phyloP scores from a whole-genome alignment of 2,113 vertebrate species.

The Phalacrocorax carbo region DNA sequence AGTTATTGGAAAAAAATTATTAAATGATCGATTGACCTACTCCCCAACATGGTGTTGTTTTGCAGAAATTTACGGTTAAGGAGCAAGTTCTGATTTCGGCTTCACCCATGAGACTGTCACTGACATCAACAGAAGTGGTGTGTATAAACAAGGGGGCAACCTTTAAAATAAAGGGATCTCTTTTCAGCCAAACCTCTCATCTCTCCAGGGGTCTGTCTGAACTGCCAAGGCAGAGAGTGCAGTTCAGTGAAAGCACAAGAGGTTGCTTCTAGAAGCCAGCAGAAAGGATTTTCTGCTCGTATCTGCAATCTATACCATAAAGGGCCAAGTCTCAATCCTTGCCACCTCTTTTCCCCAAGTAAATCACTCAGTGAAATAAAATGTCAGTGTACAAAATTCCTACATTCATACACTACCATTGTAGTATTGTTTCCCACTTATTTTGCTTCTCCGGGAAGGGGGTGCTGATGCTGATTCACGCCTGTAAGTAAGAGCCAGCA shows the following conservation, averaged over 20 bases:
- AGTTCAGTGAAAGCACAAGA: background rate
- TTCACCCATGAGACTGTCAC: background rate
- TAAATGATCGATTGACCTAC: fast-evolving
- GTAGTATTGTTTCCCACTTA: background rate
- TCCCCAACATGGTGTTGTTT: background rate
- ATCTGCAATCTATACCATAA: fast-evolving
- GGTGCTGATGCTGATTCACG: fast-evolving
- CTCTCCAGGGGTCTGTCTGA: background rate
- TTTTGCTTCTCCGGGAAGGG: background rate
- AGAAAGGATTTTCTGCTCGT: background rate
- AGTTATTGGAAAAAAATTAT: background rate
- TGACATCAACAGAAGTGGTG: background rate
- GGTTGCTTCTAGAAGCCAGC: background rate
- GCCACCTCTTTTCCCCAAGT: background rate
- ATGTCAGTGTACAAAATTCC: background rate
- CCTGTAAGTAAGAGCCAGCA: background rate
- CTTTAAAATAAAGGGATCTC: background rate
- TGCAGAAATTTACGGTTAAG: background rate
- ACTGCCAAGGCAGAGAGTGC: background rate
- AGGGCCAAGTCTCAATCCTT: background rate
- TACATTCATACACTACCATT: background rate
- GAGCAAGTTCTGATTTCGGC: background rate
- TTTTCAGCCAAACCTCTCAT: background rate
- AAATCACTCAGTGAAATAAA: background rate
- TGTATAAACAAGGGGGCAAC: background rate